These are phyloP conservation scores for Datnioides undecimradiatus DNA, from an alignment of 2,113 vertebrate genomes.

Conservation along the genomic window DNA sequence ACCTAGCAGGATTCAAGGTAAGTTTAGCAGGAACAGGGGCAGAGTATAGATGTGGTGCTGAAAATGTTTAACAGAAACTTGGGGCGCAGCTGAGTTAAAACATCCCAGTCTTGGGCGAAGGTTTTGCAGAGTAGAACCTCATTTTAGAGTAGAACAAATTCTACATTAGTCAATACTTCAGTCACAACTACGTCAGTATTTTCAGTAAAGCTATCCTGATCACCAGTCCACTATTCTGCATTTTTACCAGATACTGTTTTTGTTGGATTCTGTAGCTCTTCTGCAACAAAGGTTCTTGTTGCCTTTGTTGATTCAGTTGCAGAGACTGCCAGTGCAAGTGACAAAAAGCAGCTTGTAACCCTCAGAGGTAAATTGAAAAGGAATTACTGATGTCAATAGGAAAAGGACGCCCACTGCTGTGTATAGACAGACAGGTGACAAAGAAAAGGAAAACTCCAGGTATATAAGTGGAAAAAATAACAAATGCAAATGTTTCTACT, in stretches of 20 bases:
- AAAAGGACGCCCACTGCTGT: neutral
- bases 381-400: neutral
- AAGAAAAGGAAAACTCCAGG: neutral
- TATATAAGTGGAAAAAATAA: neutral
- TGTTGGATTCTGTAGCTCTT: neutral
- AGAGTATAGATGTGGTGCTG: neutral
- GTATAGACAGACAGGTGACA: neutral
- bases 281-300: no score
- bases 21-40: neutral
- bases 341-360: slow-evolving; percentile 17
- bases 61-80: slow-evolving; percentile 5
- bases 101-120: neutral
- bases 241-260: slow-evolving; percentile 13
- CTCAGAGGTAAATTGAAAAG: neutral
- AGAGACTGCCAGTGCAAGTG: neutral
- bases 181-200: no score
- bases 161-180: no score
- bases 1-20: slow-evolving; percentile 16
- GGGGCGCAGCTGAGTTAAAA: neutral
- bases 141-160: no score
- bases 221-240: neutral
- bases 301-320: no score
- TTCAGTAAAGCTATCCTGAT: no score
- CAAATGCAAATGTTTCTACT: neutral
- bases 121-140: slow-evolving; percentile 2